Conservation (phyloP, 2,797 vertebrate genomes). For the Pteropus rufus region DNA sequence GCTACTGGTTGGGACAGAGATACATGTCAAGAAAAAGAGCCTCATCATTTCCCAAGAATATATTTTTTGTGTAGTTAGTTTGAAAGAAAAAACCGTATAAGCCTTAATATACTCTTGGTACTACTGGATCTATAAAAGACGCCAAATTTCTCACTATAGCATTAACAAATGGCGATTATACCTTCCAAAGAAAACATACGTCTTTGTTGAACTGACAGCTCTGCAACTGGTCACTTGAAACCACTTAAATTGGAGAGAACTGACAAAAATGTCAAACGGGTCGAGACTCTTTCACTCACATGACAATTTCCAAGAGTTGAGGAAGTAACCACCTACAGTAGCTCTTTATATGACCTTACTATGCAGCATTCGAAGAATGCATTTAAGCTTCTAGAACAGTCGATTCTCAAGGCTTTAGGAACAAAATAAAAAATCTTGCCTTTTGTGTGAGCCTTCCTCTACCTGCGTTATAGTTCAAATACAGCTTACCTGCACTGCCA, state of each 20-base stretch:
- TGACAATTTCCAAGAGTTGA: background rate
- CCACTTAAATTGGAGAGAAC: background rate
- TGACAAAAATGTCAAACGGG: background rate
- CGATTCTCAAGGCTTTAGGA: background rate
- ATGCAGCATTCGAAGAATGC: background rate
- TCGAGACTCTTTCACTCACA: background rate
- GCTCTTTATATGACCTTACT: background rate
- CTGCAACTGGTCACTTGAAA: background rate
- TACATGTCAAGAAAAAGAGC: background rate
- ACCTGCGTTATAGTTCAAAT: slow-evolving; percentile 49
- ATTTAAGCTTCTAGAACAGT: background rate
- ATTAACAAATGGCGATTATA: background rate
- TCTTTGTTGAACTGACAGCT: background rate
- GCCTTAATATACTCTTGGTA: background rate
- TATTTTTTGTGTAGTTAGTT: background rate
- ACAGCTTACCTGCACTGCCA: slow-evolving; percentile 89
- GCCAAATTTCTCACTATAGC: background rate
- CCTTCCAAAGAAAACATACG: slow-evolving; percentile 8
- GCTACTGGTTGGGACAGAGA: background rate
- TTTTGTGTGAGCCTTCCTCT: slow-evolving; percentile 58
- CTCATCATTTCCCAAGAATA: background rate
- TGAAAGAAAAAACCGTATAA: background rate
- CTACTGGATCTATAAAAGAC: background rate
- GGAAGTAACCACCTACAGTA: background rate
- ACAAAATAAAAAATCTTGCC: slow-evolving; percentile 47